phyloP scores from a whole-genome alignment of 2,113 vertebrate species.

The Istiophorus platypterus region DNA sequence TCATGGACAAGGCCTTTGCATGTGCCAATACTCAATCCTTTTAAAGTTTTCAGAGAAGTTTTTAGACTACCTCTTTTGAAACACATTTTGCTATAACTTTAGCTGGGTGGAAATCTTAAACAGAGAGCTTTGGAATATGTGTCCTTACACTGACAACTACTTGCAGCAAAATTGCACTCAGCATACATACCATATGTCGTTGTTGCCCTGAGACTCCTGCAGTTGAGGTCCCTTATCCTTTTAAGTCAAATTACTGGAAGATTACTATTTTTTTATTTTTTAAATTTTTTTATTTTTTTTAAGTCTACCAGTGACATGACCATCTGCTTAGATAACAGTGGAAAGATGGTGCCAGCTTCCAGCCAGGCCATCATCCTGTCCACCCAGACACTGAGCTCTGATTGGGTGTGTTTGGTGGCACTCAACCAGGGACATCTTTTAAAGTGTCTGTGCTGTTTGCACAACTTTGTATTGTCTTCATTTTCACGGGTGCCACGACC shows the following conservation, averaged over 20 bases:
- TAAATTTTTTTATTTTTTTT: too few species aligned
- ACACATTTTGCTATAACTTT: too few species aligned
- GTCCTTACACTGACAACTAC: too few species aligned
- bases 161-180: too few species aligned
- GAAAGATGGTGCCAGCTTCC: slow-evolving; percentile 47
- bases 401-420: neutral
- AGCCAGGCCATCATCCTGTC: slow-evolving; percentile 54
- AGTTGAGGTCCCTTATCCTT: neutral
- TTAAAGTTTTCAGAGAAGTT: neutral
- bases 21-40: neutral
- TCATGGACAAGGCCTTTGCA: neutral
- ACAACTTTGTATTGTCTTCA: neutral
- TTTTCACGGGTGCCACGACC: neutral
- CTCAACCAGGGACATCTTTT: neutral
- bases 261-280: too few species aligned
- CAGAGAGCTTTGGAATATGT: too few species aligned
- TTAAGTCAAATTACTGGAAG: neutral
- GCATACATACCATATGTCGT: neutral
- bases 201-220: too few species aligned
- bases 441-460: neutral
- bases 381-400: slow-evolving; percentile 28
- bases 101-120: too few species aligned
- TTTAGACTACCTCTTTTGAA: neutral
- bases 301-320: slow-evolving; percentile 20
- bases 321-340: slow-evolving; percentile 12